These are phyloP conservation scores for Thalpophila matura DNA, from an alignment of 2,888 invertebrate species.

Conservation along the genomic window DNA sequence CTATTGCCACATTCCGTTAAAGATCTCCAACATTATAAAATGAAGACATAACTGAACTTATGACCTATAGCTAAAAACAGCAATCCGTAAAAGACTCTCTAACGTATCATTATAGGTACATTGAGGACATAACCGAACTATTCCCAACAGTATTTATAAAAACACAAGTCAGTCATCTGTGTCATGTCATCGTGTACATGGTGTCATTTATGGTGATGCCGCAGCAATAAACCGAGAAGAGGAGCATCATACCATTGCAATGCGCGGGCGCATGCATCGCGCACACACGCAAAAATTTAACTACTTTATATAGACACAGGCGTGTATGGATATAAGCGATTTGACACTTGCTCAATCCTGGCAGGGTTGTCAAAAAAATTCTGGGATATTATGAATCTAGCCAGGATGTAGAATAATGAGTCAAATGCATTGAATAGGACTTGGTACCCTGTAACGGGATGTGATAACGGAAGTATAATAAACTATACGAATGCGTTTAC, in stretches of 20 bases:
- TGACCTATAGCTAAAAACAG: neutral
- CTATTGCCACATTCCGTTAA: no score
- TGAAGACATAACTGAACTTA: no score
- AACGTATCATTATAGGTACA: neutral
- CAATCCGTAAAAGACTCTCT: neutral
- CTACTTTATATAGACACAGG: constrained; percentile 59
- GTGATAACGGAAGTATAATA: constrained; percentile 17
- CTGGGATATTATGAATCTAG: neutral
- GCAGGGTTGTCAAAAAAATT: constrained; percentile 70
- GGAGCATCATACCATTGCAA: constrained; percentile 58
- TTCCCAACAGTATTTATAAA: constrained; percentile 2
- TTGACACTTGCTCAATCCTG: constrained; percentile 78
- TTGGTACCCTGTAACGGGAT: neutral
- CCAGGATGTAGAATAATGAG: constrained; percentile 3
- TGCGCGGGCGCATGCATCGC: constrained; percentile 51
- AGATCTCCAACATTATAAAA: no score
- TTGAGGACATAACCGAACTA: neutral
- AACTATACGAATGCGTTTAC: constrained; percentile 5
- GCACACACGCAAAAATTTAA: constrained; percentile 62
- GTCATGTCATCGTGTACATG: constrained; percentile 2
- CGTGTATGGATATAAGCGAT: constrained; percentile 71
- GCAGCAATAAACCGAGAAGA: constrained; percentile 53
- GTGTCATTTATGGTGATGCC: constrained; percentile 27
- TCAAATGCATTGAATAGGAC: constrained; percentile 5
- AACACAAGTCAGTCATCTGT: constrained; percentile 3